phyloP scores from a whole-genome alignment of 2,113 vertebrate genomes.

The Planiliza haematocheilus region DNA sequence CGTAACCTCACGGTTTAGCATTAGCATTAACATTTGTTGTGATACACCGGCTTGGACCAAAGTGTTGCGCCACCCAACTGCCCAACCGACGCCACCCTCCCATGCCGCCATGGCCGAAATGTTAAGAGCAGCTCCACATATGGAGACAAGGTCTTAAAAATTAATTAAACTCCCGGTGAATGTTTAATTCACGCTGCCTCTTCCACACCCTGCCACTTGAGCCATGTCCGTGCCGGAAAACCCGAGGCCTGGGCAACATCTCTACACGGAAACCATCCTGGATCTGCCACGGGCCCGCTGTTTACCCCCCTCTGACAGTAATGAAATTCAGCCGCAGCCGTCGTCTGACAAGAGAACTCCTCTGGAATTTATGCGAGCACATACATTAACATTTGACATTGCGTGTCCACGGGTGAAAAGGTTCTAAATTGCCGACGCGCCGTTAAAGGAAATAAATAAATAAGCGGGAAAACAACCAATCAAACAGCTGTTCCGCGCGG shows the following conservation, averaged over 20 bases:
- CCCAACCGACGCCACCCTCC: too few species aligned
- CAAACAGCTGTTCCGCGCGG: slow-evolving; percentile 4
- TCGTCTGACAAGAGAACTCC: slow-evolving; percentile 32
- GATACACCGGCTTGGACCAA: too few species aligned
- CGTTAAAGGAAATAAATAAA: slow-evolving; percentile 51
- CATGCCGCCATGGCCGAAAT: too few species aligned
- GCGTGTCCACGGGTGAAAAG: slow-evolving; percentile 62
- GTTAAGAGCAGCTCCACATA: neutral
- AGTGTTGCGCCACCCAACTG: too few species aligned
- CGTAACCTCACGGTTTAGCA: too few species aligned
- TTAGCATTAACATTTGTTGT: too few species aligned
- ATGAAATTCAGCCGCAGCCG: slow-evolving; percentile 63
- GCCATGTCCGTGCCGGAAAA: slow-evolving; percentile 53
- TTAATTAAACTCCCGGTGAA: neutral
- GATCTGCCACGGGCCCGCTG: slow-evolving; percentile 65
- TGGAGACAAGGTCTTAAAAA: neutral
- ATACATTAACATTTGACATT: slow-evolving; percentile 69
- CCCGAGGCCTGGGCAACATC: slow-evolving; percentile 14
- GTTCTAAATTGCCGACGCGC: slow-evolving; percentile 65
- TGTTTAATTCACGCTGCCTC: neutral
- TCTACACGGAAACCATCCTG: slow-evolving; percentile 71
- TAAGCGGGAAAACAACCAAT: slow-evolving; percentile 17
- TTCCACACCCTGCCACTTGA: slow-evolving; percentile 11
- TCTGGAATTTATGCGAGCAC: slow-evolving; percentile 54
- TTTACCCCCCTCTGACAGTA: slow-evolving; percentile 63